Evolutionary conservation across 1,140 invertebrate species (phyloP), one percentile per base, ranked within the genome.

Genomic region (Caerostris darwini): DNA sequence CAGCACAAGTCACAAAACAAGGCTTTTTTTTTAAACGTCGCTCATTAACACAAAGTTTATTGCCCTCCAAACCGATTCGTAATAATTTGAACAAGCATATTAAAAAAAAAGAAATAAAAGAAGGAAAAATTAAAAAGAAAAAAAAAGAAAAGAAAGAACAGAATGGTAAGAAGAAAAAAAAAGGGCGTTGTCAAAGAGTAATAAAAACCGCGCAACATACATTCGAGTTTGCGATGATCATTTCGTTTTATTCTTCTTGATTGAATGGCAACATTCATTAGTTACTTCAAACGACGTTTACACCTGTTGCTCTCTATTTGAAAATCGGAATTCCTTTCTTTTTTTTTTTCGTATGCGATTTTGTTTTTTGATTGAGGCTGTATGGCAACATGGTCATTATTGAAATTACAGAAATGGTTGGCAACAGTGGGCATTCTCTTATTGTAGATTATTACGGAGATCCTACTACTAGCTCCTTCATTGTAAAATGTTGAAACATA

Each of bases 61-160:
- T 90, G 89, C 89, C 89, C 89, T 90, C 89, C 67, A 77, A 90
- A 77, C 57, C 17, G 12, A 90, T 90, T 77, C 89, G 53, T 81
- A 81, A 90, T 90, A 90, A 90, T 90, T 90, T 90, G 89, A 57
- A 69, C 67, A 56, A 90, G 71, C 57, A 54, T 90, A 90, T 90
- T 90, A 90, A 61, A 85, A 88, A 19, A 90, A 90, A 69, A 34
- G 34, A 69, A 53, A 77, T 7, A 12, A 90, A 57, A 81, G 17
- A 59, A 58, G 59, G 81, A 8, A 10, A 34, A 34, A 34, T 34
- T 34, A 34, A 34, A 34, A 34, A 34, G 34, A 34, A 34, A 34
- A 90, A n/a, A 69, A 54, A 53, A 77, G 7, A 12, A 90, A 57
- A 81, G 17, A 59, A 58, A 81, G 81, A 8, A 10, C 59, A 56